Evolutionary conservation across 2,888 invertebrate genomes (phyloP), one percentile per base, ranked within the genome.

Genomic region (Harpalus rubripes): DNA sequence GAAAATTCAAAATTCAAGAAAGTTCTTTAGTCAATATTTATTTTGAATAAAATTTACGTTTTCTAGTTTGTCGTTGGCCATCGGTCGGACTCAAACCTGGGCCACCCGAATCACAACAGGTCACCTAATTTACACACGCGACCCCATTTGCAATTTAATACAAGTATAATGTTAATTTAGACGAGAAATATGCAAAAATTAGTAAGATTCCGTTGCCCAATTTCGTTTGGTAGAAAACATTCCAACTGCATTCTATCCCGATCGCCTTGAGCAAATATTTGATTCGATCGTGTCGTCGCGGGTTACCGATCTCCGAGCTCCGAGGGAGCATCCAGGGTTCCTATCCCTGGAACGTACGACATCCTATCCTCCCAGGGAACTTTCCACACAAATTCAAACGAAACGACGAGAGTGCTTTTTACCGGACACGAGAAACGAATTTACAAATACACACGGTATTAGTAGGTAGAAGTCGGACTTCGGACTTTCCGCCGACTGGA

Each of bases 371-470:
- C 61, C 5, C 65, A 18, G 15, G 8, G 80, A 85, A 85, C 32
- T 68, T 85, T 85, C 65, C 52, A 58, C 58, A 72, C 80, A 80
- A 84, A 84, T 84, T 84, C 84, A 84, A 84, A 84, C 84, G 68
- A 68, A 68, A 65, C 88, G 87, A 78, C 88, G 86, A 88, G 88
- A 90, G 90, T 90, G 90, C 91, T 91, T 91, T 91, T 91, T 90
- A 90, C 90, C 90, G 91, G 91, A 91, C 91, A 91, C 91, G 91
- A 89, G 91, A 91, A 91, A 91, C 91, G 91, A 91, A 91, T 91
- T 91, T 91, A 90, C 91, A 91, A 91, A 85, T 80, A 85, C 85
- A 84, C 79, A 80, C 68, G 72, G 85, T 80, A 85, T 85, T 85
- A 85, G 85, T 85, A 16, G 83, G 84, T 78, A 56, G 78, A 78